Base-by-base conservation (phyloP, 2,113 vertebrate species). In the Brachypteracias leptosomus region DNA sequence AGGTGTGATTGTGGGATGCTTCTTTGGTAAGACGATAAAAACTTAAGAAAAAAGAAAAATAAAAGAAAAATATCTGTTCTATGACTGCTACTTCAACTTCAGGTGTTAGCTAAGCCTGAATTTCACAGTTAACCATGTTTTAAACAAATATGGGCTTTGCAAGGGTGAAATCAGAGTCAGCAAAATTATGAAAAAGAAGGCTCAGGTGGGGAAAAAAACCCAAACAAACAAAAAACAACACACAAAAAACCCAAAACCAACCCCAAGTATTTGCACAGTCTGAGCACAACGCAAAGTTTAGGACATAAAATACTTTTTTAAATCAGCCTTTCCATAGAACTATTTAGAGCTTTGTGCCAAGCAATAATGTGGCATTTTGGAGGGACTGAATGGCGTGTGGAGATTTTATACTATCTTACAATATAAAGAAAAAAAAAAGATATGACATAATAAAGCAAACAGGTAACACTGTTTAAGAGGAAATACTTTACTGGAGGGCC, bases 401-500 rank as follows among this genome's bases (percentile, higher is more conserved):
- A 66, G 17, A 21, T 83, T 77, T 81, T 58, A 25, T 25, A 51
- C 7, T 25, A 84, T 5, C 24, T 42, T n/a, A n/a, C n/a, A n/a
- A n/a, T n/a, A 11, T n/a, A 40, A 38, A 12, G 20, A 28, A 16
- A 61, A 54, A 66, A 63, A 89, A 73, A 10, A 28, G 1, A 14
- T 10, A 49, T 1, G 11, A 25, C 22, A 40, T 46, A 54, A 52
- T 26, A 42, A 75, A 76, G 26, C 20, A 96, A 72, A 84, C 13
- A 0, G 10, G 21, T 13, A 93, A 70, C 36, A 33, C 18, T 79
- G 46, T 83, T 89, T 47, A 74, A 89, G 16, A 90, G 55, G 85
- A 95, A 98, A 97, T 92, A 97, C 97, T 98, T 98, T 97, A 99
- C 99, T 94, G 88, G 98, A 96, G 98, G 98, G 96, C 99, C 99